Percentiles rank a stretch among this genome's conserved stretches.
phyloP scores from a whole-genome alignment of 2,888 invertebrate genomes.

The Hylaea fasciaria region DNA sequence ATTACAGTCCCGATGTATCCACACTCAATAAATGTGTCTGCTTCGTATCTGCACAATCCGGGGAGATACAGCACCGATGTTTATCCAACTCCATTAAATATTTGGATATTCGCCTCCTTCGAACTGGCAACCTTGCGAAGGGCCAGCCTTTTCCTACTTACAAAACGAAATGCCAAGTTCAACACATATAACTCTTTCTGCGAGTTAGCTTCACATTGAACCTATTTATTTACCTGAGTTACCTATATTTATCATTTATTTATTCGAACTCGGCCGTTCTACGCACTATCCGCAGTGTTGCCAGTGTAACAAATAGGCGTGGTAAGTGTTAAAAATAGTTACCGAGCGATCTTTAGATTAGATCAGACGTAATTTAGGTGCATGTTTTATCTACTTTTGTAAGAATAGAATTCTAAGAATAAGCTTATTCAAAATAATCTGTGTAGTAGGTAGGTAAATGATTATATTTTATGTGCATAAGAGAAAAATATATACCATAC shows the following conservation, averaged over 20 bases:
- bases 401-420: too few relatives aligned
- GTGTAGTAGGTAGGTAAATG: too few relatives aligned
- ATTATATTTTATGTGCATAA: too few relatives aligned
- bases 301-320: conserved; percentile 3
- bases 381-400: too few relatives aligned
- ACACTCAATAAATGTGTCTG: conserved; percentile 43
- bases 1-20: conserved; percentile 36
- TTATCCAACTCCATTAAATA: conserved; percentile 39
- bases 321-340: conserved; percentile 19
- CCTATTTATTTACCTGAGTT: conserved; percentile 51
- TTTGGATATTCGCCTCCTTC: conserved; percentile 32
- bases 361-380: too few relatives aligned
- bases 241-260: conserved; percentile 63
- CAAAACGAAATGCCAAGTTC: conserved; percentile 28
- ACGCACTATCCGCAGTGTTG: conserved; percentile 13
- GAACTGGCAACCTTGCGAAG: conserved; percentile 22
- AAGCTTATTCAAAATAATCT: too few relatives aligned
- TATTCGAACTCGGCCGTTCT: conserved; percentile 45
- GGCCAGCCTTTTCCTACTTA: conserved; percentile 29
- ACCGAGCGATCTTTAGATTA: not conserved
- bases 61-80: conserved; percentile 34
- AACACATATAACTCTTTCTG: conserved; percentile 25
- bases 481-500: too few relatives aligned
- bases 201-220: conserved; percentile 7
- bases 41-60: conserved; percentile 38